phyloP scores from a whole-genome alignment of 2,888 invertebrate species.

The Drosophila kuntzei region DNA sequence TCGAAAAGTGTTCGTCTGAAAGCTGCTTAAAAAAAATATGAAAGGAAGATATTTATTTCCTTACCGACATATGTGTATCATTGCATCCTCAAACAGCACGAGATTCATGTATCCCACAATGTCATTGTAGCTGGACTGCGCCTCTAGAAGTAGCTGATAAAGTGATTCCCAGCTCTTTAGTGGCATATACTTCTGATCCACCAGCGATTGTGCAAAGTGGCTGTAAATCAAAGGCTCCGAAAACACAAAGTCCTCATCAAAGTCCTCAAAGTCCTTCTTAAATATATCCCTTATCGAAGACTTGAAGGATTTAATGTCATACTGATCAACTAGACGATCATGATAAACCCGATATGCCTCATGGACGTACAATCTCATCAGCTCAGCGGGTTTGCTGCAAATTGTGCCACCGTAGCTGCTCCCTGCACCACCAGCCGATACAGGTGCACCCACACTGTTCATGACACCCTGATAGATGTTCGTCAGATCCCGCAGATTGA shows the following conservation, averaged over 20 bases:
- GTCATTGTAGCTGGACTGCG: conserved; percentile 94
- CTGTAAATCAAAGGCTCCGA: conserved; percentile 93
- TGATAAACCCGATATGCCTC: conserved; percentile 96
- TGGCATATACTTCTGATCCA: conserved; percentile 92
- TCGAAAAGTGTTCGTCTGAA: too few relatives aligned
- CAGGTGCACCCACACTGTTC: conserved; percentile 90
- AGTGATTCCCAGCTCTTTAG: conserved; percentile 91
- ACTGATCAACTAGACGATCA: conserved; percentile 94
- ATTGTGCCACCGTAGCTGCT: conserved; percentile 70
- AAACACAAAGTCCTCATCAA: conserved; percentile 91
- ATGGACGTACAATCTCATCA: conserved; percentile 95
- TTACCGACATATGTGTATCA: conserved; percentile 94
- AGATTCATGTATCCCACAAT: conserved; percentile 96
- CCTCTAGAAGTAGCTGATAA: conserved; percentile 91
- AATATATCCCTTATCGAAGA: conserved; percentile 91
- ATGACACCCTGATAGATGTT: conserved; percentile 97
- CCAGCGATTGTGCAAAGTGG: conserved; percentile 95
- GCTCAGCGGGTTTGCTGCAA: conserved; percentile 89
- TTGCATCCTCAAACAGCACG: conserved; percentile 97
- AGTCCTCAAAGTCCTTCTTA: conserved; percentile 92
- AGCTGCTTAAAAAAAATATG: neutral
- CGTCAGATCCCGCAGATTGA: conserved; percentile 96
- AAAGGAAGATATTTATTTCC: neutral
- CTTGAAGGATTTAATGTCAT: conserved; percentile 91
- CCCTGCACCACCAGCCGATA: conserved; percentile 38